Evolutionary conservation across 2,113 vertebrate species (phyloP).

Genomic region (Sphyrna mokarran): DNA sequence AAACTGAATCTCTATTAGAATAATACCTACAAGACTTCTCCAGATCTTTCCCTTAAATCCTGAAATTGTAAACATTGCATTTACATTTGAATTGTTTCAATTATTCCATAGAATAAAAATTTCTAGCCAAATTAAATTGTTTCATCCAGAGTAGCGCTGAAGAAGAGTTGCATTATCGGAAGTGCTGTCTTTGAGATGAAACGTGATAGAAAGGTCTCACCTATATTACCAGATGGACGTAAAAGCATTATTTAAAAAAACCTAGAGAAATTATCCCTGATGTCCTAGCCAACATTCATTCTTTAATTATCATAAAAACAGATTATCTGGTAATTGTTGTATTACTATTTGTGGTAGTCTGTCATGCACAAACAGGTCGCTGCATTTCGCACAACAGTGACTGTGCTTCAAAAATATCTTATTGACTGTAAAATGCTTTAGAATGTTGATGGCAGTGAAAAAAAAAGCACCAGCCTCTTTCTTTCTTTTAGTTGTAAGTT

Average conservation of each 20-base stretch:
- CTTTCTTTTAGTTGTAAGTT: neutral
- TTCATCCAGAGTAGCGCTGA: neutral
- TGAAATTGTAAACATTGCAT: slow-evolving; percentile 2
- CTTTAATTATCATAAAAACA: neutral
- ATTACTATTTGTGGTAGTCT: neutral
- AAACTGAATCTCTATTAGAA: neutral
- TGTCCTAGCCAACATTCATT: neutral
- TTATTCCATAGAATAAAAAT: neutral
- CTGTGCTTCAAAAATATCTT: neutral
- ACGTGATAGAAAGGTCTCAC: neutral
- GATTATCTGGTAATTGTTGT: neutral
- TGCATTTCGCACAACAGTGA: neutral
- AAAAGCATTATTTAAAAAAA: neutral
- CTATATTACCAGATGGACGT: neutral
- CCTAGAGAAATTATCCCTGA: neutral
- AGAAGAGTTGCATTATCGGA: too few relatives aligned
- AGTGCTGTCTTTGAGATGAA: neutral
- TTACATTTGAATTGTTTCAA: neutral
- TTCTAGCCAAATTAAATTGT: neutral
- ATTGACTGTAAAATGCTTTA: neutral
- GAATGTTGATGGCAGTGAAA: neutral
- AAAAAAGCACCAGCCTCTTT: neutral
- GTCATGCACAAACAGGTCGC: neutral
- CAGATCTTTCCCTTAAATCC: neutral
- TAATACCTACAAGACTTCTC: neutral